phyloP scores from a whole-genome alignment of 1,140 invertebrate genomes.

The Drosophila ercepeae region DNA sequence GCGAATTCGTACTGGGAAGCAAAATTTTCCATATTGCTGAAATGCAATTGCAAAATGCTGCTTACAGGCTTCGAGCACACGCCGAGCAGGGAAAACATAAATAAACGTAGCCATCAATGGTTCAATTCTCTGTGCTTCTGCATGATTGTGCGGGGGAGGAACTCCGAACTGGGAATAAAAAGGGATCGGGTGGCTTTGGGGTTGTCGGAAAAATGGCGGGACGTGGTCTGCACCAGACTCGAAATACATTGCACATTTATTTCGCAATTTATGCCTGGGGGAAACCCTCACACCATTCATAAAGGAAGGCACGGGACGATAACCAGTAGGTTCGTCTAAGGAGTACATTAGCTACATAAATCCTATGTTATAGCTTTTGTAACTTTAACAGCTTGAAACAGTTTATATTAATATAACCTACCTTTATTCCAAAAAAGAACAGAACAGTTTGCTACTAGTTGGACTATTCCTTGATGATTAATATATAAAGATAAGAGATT shows the following conservation, averaged over 20 bases:
- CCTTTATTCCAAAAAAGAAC: too few relatives aligned
- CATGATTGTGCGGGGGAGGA: conserved; percentile 24
- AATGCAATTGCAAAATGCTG: conserved; percentile 65
- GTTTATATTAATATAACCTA: too few relatives aligned
- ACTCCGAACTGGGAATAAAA: neutral
- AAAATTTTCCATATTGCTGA: conserved; percentile 64
- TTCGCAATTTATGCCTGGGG: conserved; percentile 48
- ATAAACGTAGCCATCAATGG: conserved; percentile 68
- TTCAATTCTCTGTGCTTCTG: conserved; percentile 59
- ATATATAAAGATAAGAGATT: too few relatives aligned
- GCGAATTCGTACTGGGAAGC: conserved; percentile 41
- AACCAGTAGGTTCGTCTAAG: neutral
- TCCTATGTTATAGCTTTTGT: too few relatives aligned
- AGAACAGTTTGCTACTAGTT: too few relatives aligned
- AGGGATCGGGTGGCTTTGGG: neutral
- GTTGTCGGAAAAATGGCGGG: neutral
- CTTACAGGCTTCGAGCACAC: conserved; percentile 59
- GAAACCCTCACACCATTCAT: conserved; percentile 23
- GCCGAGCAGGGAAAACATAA: conserved; percentile 55
- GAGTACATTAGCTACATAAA: neutral
- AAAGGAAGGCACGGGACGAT: neutral
- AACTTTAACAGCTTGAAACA: too few relatives aligned
- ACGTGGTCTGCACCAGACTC: conserved; percentile 1
- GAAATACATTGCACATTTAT: conserved; percentile 48
- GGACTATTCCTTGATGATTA: too few relatives aligned